phyloP scores from a whole-genome alignment of 2,113 vertebrate genomes.

The Chaetorhynchus papuensis region DNA sequence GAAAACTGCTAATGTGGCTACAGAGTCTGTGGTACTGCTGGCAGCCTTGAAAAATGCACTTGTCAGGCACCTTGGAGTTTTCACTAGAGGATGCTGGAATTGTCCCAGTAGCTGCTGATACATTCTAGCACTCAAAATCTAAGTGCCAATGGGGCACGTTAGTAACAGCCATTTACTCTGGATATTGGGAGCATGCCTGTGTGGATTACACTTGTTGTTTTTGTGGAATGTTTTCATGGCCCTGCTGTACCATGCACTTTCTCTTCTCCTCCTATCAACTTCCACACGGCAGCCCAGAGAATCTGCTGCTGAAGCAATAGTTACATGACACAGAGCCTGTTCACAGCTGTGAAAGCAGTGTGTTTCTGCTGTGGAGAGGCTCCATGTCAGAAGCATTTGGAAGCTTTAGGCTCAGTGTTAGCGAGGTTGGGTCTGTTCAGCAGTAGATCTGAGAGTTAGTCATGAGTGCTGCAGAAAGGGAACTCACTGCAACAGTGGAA shows the following conservation, averaged over 20 bases:
- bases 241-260: not conserved
- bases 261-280: not conserved
- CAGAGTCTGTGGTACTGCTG: not conserved
- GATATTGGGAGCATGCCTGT: not conserved
- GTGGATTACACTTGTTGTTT: not conserved
- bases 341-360: not conserved
- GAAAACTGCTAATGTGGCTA: not conserved
- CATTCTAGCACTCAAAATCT: not conserved
- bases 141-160: not conserved
- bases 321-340: not conserved
- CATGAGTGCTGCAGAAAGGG: not conserved
- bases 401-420: fast-evolving
- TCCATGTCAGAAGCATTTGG: not conserved
- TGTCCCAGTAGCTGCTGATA: not conserved
- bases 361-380: not conserved
- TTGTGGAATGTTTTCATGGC: not conserved
- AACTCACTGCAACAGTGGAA: not conserved
- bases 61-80: not conserved
- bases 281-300: not conserved
- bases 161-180: not conserved
- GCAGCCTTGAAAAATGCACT: not conserved
- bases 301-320: not conserved
- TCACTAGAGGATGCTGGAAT: not conserved
- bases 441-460: not conserved
- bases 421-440: not conserved